A percentile compares a stretch with the other conserved stretches of the same genome.
Conservation (phyloP, 2,888 invertebrate species). For the Drosophila vallismaia region DNA sequence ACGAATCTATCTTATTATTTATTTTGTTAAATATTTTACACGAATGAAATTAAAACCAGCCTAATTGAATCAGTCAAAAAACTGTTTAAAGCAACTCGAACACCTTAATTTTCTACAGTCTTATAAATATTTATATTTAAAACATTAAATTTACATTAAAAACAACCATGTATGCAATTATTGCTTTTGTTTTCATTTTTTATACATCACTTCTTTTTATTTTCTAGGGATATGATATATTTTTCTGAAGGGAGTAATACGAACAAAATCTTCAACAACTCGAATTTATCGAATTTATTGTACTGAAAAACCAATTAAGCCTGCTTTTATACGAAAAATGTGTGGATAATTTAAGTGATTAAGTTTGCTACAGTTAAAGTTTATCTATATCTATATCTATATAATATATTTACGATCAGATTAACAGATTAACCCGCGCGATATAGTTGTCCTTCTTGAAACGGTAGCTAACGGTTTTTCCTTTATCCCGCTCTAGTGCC, state of each 20-base stretch:
- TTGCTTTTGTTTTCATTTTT: constrained; percentile 49
- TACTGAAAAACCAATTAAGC: constrained; percentile 70
- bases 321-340: constrained; percentile 65
- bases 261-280: constrained; percentile 61
- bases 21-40: constrained; percentile 57
- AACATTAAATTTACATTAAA: constrained; percentile 49
- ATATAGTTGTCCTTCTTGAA: constrained; percentile 45
- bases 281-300: constrained; percentile 79
- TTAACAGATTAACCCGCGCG: not conserved
- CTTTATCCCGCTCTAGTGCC: constrained; percentile 75
- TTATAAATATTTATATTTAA: constrained; percentile 60
- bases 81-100: constrained; percentile 72
- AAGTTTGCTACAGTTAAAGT: constrained; percentile 71
- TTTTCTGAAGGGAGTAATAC: constrained; percentile 16
- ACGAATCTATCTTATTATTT: constrained; percentile 39
- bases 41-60: constrained; percentile 27
- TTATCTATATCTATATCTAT: constrained; percentile 21
- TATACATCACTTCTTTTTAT: constrained; percentile 9
- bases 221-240: not conserved
- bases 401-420: not conserved
- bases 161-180: constrained; percentile 35
- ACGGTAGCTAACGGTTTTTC: constrained; percentile 54
- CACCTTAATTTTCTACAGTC: constrained; percentile 48
- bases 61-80: constrained; percentile 21
- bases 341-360: constrained; percentile 46